A percentile compares a stretch with the other conserved stretches of the same genome.
These are phyloP conservation scores for Notodonta ziczac DNA, from an alignment of 2,888 invertebrate genomes.

Conservation along the genomic window DNA sequence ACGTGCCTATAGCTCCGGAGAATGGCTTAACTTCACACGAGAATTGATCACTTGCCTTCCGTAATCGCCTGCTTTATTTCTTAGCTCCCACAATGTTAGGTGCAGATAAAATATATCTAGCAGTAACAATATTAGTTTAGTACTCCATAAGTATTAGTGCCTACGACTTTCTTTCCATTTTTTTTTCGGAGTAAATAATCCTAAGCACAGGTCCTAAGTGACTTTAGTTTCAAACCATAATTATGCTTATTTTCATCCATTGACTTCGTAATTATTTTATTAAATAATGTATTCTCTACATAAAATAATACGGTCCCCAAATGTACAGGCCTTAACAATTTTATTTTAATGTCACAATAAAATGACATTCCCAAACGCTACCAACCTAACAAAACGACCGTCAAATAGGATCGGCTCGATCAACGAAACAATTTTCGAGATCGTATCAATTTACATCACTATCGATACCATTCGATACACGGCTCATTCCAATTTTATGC, in stretches of 20 bases:
- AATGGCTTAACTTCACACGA: neutral
- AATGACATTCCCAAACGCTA: conserved; percentile 23
- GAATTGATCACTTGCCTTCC: neutral
- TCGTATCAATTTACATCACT: conserved; percentile 35
- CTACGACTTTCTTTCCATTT: too few relatives aligned
- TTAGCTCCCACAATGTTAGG: neutral
- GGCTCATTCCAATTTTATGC: conserved; percentile 37
- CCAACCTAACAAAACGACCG: conserved; percentile 29
- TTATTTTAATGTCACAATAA: conserved; percentile 14
- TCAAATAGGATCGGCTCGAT: conserved; percentile 15
- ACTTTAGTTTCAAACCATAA: too few relatives aligned
- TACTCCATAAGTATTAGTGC: too few relatives aligned
- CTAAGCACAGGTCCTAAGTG: too few relatives aligned
- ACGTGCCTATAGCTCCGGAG: neutral
- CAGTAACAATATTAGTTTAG: too few relatives aligned
- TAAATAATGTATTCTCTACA: too few relatives aligned
- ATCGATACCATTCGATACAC: conserved; percentile 41
- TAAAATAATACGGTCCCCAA: too few relatives aligned
- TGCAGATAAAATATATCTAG: neutral
- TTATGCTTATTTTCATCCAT: too few relatives aligned
- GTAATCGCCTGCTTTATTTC: conserved; percentile 7
- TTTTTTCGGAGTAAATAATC: too few relatives aligned
- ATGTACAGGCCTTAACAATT: too few relatives aligned
- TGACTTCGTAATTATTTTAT: too few relatives aligned
- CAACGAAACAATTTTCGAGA: conserved; percentile 24